These are phyloP conservation scores for Lasius platythorax DNA, from an alignment of 2,888 invertebrate species.

Conservation along the genomic window DNA sequence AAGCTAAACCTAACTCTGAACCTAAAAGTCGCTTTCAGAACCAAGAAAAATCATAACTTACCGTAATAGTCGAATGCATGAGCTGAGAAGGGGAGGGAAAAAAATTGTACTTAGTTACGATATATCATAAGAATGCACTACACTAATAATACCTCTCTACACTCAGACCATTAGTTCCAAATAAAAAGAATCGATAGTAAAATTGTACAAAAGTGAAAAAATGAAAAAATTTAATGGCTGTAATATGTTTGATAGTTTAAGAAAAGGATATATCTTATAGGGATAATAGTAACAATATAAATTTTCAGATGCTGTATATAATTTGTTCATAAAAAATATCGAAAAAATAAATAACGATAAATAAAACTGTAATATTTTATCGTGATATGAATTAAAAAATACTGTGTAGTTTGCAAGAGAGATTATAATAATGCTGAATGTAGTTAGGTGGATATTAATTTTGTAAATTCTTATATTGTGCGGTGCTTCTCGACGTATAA, in stretches of 20 bases:
- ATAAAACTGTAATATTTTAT: constrained; percentile 7
- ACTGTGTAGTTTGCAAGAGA: constrained; percentile 39
- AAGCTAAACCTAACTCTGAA: constrained; percentile 76
- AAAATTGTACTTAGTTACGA: constrained; percentile 85
- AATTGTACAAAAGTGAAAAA: constrained; percentile 21
- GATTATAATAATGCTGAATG: constrained; percentile 75
- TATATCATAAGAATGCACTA: constrained; percentile 75
- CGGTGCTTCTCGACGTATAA: constrained; percentile 69
- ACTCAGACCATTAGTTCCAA: constrained; percentile 74
- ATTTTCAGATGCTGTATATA: neutral
- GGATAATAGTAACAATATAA: neutral
- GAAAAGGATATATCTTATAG: neutral
- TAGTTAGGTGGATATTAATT: constrained; percentile 76
- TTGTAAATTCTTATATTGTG: constrained; percentile 72
- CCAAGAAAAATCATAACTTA: constrained; percentile 95
- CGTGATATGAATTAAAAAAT: neutral
- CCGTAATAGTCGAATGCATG: constrained; percentile 99
- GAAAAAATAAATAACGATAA: constrained; percentile 22
- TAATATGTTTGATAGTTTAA: constrained; percentile 4
- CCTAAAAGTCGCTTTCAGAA: constrained; percentile 79
- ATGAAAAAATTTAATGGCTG: constrained; percentile 23
- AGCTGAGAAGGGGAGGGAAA: constrained; percentile 89
- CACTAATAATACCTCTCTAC: constrained; percentile 79
- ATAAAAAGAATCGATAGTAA: constrained; percentile 28
- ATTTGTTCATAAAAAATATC: constrained; percentile 9